Base-by-base conservation (phyloP, 2,113 vertebrate species). In the Amblyopsis rosae region DNA sequence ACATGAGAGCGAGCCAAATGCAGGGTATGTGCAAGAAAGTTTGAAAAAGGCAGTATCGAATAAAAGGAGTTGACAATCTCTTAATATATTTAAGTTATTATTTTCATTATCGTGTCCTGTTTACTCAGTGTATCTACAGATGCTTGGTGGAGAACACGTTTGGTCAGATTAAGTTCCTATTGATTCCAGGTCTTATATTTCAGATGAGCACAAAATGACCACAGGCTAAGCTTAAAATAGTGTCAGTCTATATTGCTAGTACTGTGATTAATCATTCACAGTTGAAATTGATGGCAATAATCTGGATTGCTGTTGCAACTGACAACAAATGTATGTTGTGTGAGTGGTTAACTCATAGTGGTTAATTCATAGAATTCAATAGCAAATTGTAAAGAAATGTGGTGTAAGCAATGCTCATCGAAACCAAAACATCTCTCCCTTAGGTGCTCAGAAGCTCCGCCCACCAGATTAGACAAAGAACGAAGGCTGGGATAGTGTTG, bases 121-220 rank as follows among this genome's bases (percentile, higher is more conserved):
- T 74, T 75, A 59, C 72, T 62, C 78, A 32, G 35, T 57, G 59
- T 56, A 59, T 56, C 82, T 84, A 80, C 81, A 87, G 79, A 87
- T 81, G 81, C 85, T 72, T 62, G 75, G 74, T 78, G 78, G 76
- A 86, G 77, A 79, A 75, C 82, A 83, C 83, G 51, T 72, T 86
- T 70, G 88, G 80, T 72, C 75, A 83, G 84, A 90, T 86, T 82
- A 87, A 86, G 78, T 84, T 84, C 81, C 77, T 73, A 90, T 92
- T 61, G 84, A 90, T 91, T 85, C 62, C 1, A 64, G 73, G 80
- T 85, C 73, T 80, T 11, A 59, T 45, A n/a, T 70, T 69, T 48
- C 26, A 15, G 66, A 69, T 26, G 69, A 62, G 72, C 67, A 67
- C 66, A 56, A 71, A 71, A 73, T 76, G 80, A 86, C 84, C 82